These are phyloP conservation scores for Harpagoxenus sublaevis DNA, from an alignment of 2,888 invertebrate genomes.

Conservation along the genomic window DNA sequence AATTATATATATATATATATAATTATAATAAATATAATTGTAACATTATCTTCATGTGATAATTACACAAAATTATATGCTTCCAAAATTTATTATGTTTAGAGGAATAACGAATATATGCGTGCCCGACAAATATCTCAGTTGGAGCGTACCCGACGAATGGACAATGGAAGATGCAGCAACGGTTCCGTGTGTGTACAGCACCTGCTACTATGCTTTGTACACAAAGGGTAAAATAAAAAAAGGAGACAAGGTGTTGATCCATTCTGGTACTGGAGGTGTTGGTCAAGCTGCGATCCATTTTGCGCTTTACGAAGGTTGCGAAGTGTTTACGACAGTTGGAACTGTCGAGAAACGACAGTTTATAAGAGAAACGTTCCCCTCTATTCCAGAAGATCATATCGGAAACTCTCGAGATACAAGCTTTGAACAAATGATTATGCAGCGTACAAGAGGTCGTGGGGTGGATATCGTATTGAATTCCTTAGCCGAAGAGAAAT, in stretches of 20 bases:
- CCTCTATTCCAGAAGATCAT: constrained; percentile 88
- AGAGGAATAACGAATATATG: neutral
- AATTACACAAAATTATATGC: neutral
- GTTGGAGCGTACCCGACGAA: neutral
- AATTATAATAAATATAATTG: too few species aligned
- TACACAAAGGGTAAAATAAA: constrained; percentile 87
- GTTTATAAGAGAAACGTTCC: constrained; percentile 88
- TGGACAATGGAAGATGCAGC: neutral
- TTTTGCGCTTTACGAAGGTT: constrained; percentile 88
- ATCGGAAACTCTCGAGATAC: constrained; percentile 96
- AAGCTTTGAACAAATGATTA: constrained; percentile 95
- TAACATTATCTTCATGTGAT: neutral
- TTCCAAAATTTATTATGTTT: neutral
- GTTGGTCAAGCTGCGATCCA: constrained; percentile 91
- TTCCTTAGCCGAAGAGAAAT: constrained; percentile 96
- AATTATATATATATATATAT: too few species aligned
- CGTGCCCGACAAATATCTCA: neutral
- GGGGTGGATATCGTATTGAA: constrained; percentile 98
- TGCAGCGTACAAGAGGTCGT: constrained; percentile 92
- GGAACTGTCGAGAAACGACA: constrained; percentile 87
- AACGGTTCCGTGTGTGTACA: constrained; percentile 89
- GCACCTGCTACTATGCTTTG: constrained; percentile 89
- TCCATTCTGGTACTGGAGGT: constrained; percentile 88
- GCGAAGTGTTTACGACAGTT: constrained; percentile 89
- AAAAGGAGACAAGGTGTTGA: constrained; percentile 86